phyloP scores from a whole-genome alignment of 2,888 invertebrate species.

The Agrypnus murinus region DNA sequence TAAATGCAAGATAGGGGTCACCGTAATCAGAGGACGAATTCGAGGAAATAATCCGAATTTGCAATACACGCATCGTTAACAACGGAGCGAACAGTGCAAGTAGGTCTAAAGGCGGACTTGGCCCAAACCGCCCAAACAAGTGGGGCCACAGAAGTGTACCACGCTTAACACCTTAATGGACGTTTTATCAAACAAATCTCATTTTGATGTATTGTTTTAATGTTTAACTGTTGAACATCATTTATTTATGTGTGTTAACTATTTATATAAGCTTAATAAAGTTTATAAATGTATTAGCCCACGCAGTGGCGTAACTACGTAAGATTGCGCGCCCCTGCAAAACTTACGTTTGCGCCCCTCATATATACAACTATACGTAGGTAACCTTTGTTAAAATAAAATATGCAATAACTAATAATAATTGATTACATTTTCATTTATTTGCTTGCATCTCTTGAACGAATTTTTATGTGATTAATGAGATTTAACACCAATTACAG shows the following conservation, averaged over 20 bases:
- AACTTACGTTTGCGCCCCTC: too few species aligned
- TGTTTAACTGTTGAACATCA: background rate
- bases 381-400: too few species aligned
- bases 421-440: too few species aligned
- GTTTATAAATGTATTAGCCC: too few species aligned
- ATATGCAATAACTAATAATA: too few species aligned
- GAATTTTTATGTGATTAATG: too few species aligned
- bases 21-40: background rate
- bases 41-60: constrained; percentile 47
- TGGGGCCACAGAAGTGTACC: constrained; percentile 46
- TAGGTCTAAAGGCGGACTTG: constrained; percentile 52
- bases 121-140: constrained; percentile 49
- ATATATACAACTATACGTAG: too few species aligned
- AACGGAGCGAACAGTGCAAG: constrained; percentile 43
- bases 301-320: too few species aligned
- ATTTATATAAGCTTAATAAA: too few species aligned
- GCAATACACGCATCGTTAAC: constrained; percentile 34
- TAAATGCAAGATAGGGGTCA: background rate
- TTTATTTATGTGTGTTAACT: background rate
- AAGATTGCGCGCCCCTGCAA: too few species aligned
- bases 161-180: constrained; percentile 33
- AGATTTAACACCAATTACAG: too few species aligned
- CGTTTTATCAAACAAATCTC: constrained; percentile 29
- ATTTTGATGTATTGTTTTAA: background rate
- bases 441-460: too few species aligned